Evolutionary conservation across 2,797 vertebrate genomes (phyloP), one percentile per base, ranked within the genome.

Genomic region (Acomys russatus): DNA sequence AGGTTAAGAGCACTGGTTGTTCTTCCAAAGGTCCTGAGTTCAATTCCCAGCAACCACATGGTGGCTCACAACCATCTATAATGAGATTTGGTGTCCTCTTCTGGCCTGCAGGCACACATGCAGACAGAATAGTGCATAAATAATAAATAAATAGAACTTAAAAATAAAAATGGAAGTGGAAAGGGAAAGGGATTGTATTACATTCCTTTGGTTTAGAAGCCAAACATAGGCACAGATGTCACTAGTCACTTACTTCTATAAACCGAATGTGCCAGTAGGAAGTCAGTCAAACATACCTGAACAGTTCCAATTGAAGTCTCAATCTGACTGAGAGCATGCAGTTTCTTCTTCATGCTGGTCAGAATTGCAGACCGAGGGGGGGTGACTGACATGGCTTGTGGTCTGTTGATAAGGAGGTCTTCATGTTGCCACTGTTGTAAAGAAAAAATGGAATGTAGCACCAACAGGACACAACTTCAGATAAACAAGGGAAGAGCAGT

Each of bases 331-430:
- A 99, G 99, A 0, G 99, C 99, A 95, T 99, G 99, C 70, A 99
- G 99, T 97, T 99, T 99, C 99, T 99, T 99, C 97, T 99, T 99
- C 99, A 99, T 99, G 98, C 99, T 99, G 98, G 99, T 99, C 95
- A 99, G 98, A 98, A 99, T 99, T 94, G 99, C 99, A 38, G 99
- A 99, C 1, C 99, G 99, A 59, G 99, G 99, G 49, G 99, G 99
- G 90, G 99, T 99, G 95, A 99, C 99, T 6, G 99, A 99, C 95
- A 99, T 98, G 3, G 99, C 99, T 97, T 99, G 99, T 59, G 99
- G 99, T 30, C 98, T 99, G 73, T 98, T 99, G 78, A 99, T 99
- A 73, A 99, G 99, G 9, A 99, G 98, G 92, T 99, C 99, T 95
- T 99, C 99, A 0, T 99, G 99, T 96, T 99, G 99, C 99, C 99